Percentiles rank a stretch among this genome's conserved stretches.
Evolutionary conservation across 2,888 invertebrate genomes (phyloP).

Genomic region (Scaptomyza parva): DNA sequence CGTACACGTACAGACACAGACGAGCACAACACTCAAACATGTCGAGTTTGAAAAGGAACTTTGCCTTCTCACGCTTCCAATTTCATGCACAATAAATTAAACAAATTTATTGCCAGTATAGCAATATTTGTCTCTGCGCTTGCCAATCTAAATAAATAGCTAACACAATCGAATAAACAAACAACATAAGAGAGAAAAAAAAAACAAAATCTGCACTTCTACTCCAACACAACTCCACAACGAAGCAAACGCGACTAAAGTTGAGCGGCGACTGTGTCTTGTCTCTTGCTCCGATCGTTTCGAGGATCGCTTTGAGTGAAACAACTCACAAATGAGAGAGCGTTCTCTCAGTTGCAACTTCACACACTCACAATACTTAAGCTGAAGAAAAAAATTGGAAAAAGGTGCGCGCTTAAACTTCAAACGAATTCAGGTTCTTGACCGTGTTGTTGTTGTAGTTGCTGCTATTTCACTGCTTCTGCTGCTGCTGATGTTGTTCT

Average conservation of each 20-base stretch:
- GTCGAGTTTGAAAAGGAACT: constrained; percentile 29
- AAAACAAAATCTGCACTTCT: constrained; percentile 10
- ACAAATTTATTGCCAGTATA: constrained; percentile 66
- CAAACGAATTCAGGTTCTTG: constrained; percentile 75
- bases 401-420: constrained; percentile 66
- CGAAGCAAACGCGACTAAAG: constrained; percentile 56
- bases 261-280: constrained; percentile 49
- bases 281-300: constrained; percentile 2
- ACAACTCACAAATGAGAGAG: constrained; percentile 2
- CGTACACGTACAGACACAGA: constrained; percentile 33
- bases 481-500: constrained; percentile 47
- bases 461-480: constrained; percentile 5
- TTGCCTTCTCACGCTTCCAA: constrained; percentile 71
- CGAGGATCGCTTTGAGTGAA: constrained; percentile 40
- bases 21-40: constrained; percentile 28
- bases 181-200: constrained; percentile 60
- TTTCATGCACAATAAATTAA: constrained; percentile 60
- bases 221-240: constrained; percentile 6
- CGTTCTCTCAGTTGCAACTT: constrained; percentile 12
- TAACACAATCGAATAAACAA: constrained; percentile 68
- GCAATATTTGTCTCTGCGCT: constrained; percentile 37
- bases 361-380: constrained; percentile 10
- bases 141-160: constrained; percentile 58
- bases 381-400: constrained; percentile 33
- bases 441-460: constrained; percentile 25